Evolutionary conservation across 2,888 invertebrate species (phyloP).

Genomic region (Aspidiotus destructor): DNA sequence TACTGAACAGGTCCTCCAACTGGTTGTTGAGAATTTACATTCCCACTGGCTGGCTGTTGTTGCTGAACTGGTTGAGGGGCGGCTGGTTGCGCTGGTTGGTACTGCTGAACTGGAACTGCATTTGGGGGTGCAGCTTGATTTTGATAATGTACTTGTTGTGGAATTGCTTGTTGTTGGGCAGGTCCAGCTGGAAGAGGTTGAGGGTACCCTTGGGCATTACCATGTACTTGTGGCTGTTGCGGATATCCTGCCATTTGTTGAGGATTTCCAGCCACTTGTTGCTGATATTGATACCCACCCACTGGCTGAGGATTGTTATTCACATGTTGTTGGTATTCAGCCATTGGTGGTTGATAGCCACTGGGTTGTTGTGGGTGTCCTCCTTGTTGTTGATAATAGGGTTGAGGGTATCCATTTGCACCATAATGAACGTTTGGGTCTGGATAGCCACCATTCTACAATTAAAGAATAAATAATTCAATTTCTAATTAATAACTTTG

Average conservation of each 20-base stretch:
- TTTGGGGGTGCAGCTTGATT: constrained; percentile 38
- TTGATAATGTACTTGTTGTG: background rate
- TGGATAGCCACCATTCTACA: background rate
- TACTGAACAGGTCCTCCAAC: no score
- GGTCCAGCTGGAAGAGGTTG: constrained; percentile 36
- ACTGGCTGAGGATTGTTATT: constrained; percentile 35
- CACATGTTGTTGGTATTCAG: constrained; percentile 34
- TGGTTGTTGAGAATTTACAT: no score
- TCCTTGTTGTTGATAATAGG: constrained; percentile 31
- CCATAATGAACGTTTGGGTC: constrained; percentile 36
- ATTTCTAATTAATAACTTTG: constrained; percentile 37
- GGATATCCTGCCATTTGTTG: constrained; percentile 38
- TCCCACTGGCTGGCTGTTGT: constrained; percentile 36
- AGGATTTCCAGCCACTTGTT: constrained; percentile 30
- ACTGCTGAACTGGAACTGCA: constrained; percentile 38
- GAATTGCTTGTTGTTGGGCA: constrained; percentile 7
- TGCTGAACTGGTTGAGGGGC: constrained; percentile 35
- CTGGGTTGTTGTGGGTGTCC: constrained; percentile 33
- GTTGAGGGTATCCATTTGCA: constrained; percentile 38
- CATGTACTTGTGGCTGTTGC: constrained; percentile 36
- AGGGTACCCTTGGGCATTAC: constrained; percentile 36
- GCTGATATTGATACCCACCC: constrained; percentile 38
- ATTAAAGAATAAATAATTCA: background rate
- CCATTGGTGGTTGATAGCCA: constrained; percentile 26
- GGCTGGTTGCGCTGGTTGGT: constrained; percentile 37